Evolutionary conservation across 2,797 vertebrate species (phyloP).

Genomic region (Spea hammondii): DNA sequence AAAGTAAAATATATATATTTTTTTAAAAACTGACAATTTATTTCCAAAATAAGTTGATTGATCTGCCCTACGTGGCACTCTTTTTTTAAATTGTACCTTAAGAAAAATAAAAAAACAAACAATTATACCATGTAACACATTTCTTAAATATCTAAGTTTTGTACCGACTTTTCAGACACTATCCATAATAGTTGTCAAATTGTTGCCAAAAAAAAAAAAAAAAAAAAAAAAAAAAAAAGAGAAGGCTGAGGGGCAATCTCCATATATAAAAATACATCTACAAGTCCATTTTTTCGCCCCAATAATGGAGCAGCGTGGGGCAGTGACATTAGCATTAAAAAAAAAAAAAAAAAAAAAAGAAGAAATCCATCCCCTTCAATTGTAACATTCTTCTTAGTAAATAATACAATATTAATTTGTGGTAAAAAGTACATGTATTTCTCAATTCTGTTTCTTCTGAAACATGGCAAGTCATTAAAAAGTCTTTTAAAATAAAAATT

Average conservation of each 20-base stretch:
- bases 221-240: conserved; percentile 3
- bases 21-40: background rate
- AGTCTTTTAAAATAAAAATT: conserved; percentile 28
- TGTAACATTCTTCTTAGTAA: conserved; percentile 39
- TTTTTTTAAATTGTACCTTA: too few relatives aligned
- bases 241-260: background rate
- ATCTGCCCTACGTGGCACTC: too few relatives aligned
- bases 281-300: conserved; percentile 23
- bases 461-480: conserved; percentile 14
- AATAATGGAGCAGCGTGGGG: conserved; percentile 39
- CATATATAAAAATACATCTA: conserved; percentile 40
- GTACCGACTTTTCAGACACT: conserved; percentile 28
- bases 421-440: conserved; percentile 28
- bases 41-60: background rate
- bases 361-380: conserved; percentile 3
- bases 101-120: background rate
- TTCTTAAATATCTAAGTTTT: conserved; percentile 8
- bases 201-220: conserved; percentile 3
- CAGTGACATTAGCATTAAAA: conserved; percentile 46
- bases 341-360: background rate
- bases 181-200: background rate
- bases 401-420: conserved; percentile 23
- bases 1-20: too few relatives aligned
- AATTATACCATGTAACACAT: background rate
- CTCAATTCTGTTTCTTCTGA: conserved; percentile 19